A percentile compares a stretch with the other conserved stretches of the same genome.
Conservation (phyloP, 2,113 vertebrate species). For the Cisticola juncidis region DNA sequence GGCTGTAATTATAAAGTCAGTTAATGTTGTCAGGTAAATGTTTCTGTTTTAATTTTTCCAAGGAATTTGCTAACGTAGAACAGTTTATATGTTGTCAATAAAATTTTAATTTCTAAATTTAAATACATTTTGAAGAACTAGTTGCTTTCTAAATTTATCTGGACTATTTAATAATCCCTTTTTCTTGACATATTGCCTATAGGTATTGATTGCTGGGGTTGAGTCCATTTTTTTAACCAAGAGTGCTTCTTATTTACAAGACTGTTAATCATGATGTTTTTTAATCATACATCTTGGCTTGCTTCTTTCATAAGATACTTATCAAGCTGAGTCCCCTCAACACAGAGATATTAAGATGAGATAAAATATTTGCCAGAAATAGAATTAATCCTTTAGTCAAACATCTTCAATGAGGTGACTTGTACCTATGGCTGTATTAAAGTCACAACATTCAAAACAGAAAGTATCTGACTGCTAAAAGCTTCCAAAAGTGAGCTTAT, state of each 20-base stretch:
- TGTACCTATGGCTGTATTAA: neutral
- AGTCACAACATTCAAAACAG: neutral
- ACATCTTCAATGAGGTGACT: neutral
- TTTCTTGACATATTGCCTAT: neutral
- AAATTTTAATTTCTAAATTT: neutral
- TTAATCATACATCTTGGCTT: neutral
- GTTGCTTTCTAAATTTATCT: neutral
- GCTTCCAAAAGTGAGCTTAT: neutral
- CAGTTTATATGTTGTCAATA: neutral
- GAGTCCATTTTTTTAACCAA: neutral
- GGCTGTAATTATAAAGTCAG: constrained; percentile 77
- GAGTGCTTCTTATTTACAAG: neutral
- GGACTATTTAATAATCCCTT: neutral
- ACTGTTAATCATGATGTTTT: neutral
- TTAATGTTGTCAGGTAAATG: constrained; percentile 79
- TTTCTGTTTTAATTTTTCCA: neutral
- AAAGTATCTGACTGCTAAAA: neutral
- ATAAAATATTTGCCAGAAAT: neutral
- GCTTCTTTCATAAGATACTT: neutral
- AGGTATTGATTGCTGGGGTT: neutral
- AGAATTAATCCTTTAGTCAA: neutral
- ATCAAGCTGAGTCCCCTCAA: neutral
- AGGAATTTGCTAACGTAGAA: neutral
- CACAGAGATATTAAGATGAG: neutral
- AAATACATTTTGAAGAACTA: neutral